These are phyloP conservation scores for Strix uralensis DNA, from an alignment of 2,113 vertebrate species.

Conservation along the genomic window DNA sequence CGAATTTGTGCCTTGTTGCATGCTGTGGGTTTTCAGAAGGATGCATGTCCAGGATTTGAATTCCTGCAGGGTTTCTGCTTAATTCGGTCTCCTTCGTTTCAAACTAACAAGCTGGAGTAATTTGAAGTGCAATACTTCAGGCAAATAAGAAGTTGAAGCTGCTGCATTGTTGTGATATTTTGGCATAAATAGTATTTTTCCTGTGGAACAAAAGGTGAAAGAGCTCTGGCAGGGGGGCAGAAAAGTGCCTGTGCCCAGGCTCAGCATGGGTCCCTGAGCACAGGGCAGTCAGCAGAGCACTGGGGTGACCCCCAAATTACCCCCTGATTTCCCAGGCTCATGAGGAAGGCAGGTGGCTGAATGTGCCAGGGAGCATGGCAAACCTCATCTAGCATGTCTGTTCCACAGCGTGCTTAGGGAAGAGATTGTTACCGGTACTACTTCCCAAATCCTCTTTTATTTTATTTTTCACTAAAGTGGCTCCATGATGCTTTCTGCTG, in stretches of 20 bases:
- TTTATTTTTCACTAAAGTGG: not conserved
- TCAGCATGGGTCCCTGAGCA: fast-evolving
- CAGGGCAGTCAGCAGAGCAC: not conserved
- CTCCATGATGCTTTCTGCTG: not conserved
- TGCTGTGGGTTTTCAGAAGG: not conserved
- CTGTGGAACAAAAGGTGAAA: not conserved
- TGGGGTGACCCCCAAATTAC: not conserved
- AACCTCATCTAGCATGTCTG: fast-evolving
- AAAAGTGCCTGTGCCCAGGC: not conserved
- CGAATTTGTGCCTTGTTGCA: not conserved
- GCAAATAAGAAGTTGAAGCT: not conserved
- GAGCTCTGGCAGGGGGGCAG: not conserved
- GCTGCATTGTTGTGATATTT: not conserved
- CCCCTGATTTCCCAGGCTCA: no score
- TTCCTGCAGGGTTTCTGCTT: not conserved
- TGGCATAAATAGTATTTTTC: not conserved
- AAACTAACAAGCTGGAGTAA: not conserved
- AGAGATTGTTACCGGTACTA: not conserved
- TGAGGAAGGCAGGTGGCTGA: not conserved
- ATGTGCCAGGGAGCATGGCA: fast-evolving
- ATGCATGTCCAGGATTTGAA: not conserved
- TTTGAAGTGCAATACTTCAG: not conserved
- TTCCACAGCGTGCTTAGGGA: fast-evolving
- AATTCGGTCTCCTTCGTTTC: not conserved
- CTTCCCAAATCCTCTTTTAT: not conserved